Base-by-base conservation (phyloP, 2,797 vertebrate genomes). In the Pagetopsis macropterus region DNA sequence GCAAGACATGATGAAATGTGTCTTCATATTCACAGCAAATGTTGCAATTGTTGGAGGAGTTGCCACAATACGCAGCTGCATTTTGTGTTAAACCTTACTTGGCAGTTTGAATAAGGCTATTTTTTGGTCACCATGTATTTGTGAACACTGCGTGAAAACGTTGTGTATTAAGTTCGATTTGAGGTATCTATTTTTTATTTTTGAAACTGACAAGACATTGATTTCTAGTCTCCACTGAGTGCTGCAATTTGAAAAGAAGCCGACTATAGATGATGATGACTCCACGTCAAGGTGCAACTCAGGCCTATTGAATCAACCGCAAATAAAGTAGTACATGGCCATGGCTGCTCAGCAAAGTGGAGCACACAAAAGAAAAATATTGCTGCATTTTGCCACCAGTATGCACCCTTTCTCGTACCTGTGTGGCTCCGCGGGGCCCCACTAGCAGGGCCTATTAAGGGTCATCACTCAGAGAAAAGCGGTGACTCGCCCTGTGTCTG, bases 391-490 rank as follows among this genome's bases (percentile, higher is more conserved):
- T 83, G 75, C 78, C 77, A 55, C 46, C 12, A 61, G 56, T 81
- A 76, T 65, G 78, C 43, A 56, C 43, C 52, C 49, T 14, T 72
- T 58, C 75, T 62, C 40, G 19, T 59, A 64, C 79, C 80, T 89
- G 68, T 78, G 81, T 85, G 81, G 85, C 87, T 84, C 84, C 73
- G 62, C 31, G 14, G 83, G 72, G 77, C 70, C 70, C 81, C 85
- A 76, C 19, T 79, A 87, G 82, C 45, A 55, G 78, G 74, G 72
- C 83, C 78, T 58, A 84, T 87, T 89, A 91, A 90, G 81, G 83
- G 78, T 90, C 84, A 90, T 89, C 83, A 75, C 70, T 76, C 70
- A 43, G 67, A 55, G 74, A 56, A 78, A 33, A 87, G 71, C 8
- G 1, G 57, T 64, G 77, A 80, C 58, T 50, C 59, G 60, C 44